Conservation (phyloP, 2,888 invertebrate species). For the Lasiommata megera region DNA sequence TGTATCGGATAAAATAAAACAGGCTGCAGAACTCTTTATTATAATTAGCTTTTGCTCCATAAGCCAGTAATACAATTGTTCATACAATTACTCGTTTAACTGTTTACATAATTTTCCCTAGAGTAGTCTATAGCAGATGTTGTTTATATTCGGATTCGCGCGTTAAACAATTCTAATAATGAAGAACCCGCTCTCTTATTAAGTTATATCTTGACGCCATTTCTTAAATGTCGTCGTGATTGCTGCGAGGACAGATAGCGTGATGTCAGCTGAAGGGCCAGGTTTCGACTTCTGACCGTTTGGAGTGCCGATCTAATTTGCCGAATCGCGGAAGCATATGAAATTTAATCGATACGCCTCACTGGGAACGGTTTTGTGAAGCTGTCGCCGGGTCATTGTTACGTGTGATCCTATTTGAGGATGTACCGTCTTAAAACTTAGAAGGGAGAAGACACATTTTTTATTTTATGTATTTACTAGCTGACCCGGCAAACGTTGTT, state of each 20-base stretch:
- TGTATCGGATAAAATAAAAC: too few species aligned
- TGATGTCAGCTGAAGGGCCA: constrained; percentile 62
- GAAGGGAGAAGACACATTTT: too few species aligned
- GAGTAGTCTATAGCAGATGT: too few species aligned
- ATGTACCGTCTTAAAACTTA: neutral
- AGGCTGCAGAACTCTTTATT: too few species aligned
- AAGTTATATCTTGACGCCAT: constrained; percentile 38
- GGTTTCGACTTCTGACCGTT: constrained; percentile 78
- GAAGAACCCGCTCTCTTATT: constrained; percentile 42
- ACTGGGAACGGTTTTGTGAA: constrained; percentile 33
- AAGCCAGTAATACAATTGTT: too few species aligned
- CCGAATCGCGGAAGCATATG: constrained; percentile 74
- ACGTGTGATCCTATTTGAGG: neutral
- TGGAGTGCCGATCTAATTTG: constrained; percentile 77
- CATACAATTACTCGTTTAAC: too few species aligned
- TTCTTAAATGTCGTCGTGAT: constrained; percentile 64
- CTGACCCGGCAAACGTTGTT: too few species aligned
- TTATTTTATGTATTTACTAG: too few species aligned
- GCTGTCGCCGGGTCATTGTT: constrained; percentile 6
- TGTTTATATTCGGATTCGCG: too few species aligned
- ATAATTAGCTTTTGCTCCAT: too few species aligned
- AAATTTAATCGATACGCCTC: constrained; percentile 67
- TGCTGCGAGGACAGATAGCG: constrained; percentile 56
- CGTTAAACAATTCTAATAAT: too few species aligned
- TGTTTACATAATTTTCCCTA: too few species aligned